Evolutionary conservation across 2,113 vertebrate genomes (phyloP).

Genomic region (Onychorhynchus coronatus): DNA sequence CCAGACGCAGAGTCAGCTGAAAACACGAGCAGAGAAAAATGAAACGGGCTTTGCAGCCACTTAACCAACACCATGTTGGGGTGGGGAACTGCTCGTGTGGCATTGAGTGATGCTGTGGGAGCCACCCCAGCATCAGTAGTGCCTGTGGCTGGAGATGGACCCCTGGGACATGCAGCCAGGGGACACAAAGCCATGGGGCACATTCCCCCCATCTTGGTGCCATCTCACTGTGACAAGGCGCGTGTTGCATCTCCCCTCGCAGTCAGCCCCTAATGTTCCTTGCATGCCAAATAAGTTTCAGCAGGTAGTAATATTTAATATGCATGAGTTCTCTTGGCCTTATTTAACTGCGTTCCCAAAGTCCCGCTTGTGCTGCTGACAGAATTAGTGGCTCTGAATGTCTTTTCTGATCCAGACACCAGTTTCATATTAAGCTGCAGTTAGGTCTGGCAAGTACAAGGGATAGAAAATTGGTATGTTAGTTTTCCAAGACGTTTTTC

Average conservation of each 20-base stretch:
- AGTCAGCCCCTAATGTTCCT: background rate
- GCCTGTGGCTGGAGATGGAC: background rate
- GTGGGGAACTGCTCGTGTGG: background rate
- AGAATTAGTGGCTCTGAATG: background rate
- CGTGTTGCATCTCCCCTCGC: background rate
- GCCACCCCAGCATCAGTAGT: accelerated
- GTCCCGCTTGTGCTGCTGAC: background rate
- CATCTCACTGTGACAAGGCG: accelerated
- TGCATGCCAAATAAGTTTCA: background rate
- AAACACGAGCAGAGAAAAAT: background rate
- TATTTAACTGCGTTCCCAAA: background rate
- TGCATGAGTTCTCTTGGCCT: background rate
- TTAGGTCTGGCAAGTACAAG: conserved; percentile 26
- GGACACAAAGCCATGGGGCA: background rate
- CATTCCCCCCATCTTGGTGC: background rate
- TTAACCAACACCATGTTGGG: accelerated
- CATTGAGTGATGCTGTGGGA: background rate
- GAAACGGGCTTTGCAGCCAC: background rate
- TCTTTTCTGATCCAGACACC: background rate
- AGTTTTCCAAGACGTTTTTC: background rate
- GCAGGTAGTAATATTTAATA: background rate
- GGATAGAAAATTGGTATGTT: background rate
- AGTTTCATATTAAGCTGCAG: background rate
- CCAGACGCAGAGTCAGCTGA: background rate
- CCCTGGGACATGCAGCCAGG: accelerated